phyloP scores from a whole-genome alignment of 2,888 invertebrate species.

The Pyrocoelia pectoralis region DNA sequence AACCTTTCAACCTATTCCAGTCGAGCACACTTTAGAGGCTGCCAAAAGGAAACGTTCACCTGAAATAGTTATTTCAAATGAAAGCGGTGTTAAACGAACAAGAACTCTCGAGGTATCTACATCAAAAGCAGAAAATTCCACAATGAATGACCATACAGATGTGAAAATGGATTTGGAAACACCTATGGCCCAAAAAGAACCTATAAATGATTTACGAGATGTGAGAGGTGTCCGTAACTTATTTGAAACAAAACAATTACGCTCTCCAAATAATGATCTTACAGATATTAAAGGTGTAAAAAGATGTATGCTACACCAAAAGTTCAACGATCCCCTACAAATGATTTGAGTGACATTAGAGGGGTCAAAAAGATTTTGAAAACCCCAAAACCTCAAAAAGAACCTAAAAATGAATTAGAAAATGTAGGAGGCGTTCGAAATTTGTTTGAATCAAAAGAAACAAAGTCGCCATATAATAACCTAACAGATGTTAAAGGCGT shows the following conservation, averaged over 20 bases:
- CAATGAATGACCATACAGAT: background rate
- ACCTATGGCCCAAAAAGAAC: slow-evolving; percentile 48
- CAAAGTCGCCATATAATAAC: slow-evolving; percentile 54
- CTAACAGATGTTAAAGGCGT: slow-evolving; percentile 31
- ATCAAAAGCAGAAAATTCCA: too few relatives aligned
- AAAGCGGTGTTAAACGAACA: too few relatives aligned
- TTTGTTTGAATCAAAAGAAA: slow-evolving; percentile 40
- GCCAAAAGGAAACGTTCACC: too few relatives aligned
- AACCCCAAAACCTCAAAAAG: slow-evolving; percentile 44
- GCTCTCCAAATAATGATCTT: slow-evolving; percentile 40
- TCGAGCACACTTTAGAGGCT: too few relatives aligned
- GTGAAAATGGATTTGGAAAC: background rate
- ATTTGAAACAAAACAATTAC: slow-evolving; percentile 37
- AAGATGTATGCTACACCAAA: slow-evolving; percentile 22
- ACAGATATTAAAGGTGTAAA: slow-evolving; percentile 28
- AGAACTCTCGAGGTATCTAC: too few relatives aligned
- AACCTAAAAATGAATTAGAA: slow-evolving; percentile 56
- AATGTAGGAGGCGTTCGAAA: slow-evolving; percentile 54
- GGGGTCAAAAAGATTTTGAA: slow-evolving; percentile 59
- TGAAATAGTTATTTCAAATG: too few relatives aligned
- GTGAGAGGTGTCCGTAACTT: slow-evolving; percentile 43
- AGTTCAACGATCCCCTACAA: slow-evolving; percentile 46
- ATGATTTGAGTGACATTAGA: slow-evolving; percentile 59
- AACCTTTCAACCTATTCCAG: too few relatives aligned
- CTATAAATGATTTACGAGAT: slow-evolving; percentile 42